Conservation (phyloP, 2,888 invertebrate species). For the Alsophila aescularia region DNA sequence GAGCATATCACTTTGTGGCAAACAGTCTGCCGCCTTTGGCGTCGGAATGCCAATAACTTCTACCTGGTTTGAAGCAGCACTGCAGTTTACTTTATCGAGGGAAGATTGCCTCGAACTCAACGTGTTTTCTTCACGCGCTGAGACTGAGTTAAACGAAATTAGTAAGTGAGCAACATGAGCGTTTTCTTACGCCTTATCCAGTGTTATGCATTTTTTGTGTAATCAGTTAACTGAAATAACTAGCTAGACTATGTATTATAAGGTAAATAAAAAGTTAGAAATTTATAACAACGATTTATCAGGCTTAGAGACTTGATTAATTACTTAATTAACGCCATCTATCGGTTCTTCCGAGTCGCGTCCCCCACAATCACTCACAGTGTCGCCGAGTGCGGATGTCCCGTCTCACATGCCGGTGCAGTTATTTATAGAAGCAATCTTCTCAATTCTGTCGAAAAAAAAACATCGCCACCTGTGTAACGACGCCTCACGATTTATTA, state of each 20-base stretch:
- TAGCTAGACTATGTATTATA: not conserved
- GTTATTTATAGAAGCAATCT: conserved; percentile 80
- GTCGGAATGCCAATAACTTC: conserved; percentile 24
- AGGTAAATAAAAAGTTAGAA: conserved; percentile 17
- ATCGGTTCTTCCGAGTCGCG: conserved; percentile 67
- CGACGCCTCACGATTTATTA: conserved; percentile 65
- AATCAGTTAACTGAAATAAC: not conserved
- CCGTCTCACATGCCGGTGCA: conserved; percentile 57
- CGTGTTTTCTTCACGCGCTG: not conserved
- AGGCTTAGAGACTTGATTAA: conserved; percentile 65
- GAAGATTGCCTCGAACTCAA: not conserved
- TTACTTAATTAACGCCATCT: conserved; percentile 76
- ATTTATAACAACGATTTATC: conserved; percentile 37
- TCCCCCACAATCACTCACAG: conserved; percentile 70
- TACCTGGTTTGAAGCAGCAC: conserved; percentile 15
- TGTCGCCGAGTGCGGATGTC: conserved; percentile 60
- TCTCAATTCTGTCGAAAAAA: conserved; percentile 60
- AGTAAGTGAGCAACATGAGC: not conserved
- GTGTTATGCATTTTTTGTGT: not conserved
- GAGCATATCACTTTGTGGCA: conserved; percentile 29
- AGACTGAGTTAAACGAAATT: not conserved
- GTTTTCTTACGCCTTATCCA: not conserved
- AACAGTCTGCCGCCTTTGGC: conserved; percentile 19
- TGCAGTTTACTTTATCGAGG: conserved; percentile 10
- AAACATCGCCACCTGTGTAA: conserved; percentile 66